These are phyloP conservation scores for Setophaga petechia DNA, from an alignment of 2,113 vertebrate species.

Conservation along the genomic window DNA sequence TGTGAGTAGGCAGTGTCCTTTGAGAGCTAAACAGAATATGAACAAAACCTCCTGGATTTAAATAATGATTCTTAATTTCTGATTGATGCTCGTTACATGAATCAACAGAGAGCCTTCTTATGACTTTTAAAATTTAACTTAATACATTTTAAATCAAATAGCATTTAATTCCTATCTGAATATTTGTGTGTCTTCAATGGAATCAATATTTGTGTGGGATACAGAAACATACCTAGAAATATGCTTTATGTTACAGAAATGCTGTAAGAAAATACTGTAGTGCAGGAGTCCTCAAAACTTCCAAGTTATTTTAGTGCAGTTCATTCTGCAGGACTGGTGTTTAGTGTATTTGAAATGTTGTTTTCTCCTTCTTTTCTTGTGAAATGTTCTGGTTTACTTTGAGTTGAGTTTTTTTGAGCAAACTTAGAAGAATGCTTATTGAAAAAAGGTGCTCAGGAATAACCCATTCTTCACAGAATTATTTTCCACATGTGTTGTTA, in stretches of 20 bases:
- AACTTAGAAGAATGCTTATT: neutral
- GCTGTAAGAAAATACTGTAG: neutral
- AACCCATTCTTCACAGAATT: neutral
- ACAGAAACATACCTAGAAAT: neutral
- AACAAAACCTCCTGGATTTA: conserved; percentile 16
- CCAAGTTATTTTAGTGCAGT: neutral
- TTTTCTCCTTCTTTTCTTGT: neutral
- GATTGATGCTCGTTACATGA: conserved; percentile 19
- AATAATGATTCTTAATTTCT: conserved; percentile 66
- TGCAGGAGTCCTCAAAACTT: neutral
- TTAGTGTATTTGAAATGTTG: neutral
- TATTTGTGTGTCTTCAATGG: neutral
- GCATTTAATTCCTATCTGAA: neutral
- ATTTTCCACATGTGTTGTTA: neutral
- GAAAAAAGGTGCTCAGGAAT: neutral
- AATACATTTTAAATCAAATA: conserved; percentile 42
- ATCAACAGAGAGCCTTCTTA: neutral
- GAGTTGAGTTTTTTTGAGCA: neutral
- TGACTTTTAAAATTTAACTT: conserved; percentile 59
- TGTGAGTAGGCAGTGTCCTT: conserved; percentile 68
- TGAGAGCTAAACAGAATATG: conserved; percentile 43
- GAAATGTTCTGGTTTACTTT: neutral
- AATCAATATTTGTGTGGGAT: neutral
- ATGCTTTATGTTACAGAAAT: neutral
- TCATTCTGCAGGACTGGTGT: neutral